Evolutionary conservation across 2,797 vertebrate species (phyloP), one percentile per base, ranked within the genome.

Genomic region (Acanthurus tractus): DNA sequence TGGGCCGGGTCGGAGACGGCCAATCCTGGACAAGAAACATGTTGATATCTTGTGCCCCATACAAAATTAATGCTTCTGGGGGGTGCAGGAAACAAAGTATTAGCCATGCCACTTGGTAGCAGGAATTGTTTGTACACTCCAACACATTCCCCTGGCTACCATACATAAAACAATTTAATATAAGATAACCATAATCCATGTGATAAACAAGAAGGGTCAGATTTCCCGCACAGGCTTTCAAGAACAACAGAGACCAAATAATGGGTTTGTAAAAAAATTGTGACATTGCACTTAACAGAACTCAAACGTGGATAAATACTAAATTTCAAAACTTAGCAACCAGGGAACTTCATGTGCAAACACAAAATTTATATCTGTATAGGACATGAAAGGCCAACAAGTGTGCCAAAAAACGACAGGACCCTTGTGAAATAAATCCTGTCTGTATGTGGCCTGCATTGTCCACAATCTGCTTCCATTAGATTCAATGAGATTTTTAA

Each of bases 11-110:
- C 54, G 85, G 79, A 77, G 68, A 75, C 36, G 4, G 57, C 79
- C 86, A 91, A 89, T 92, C 92, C 88, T 92, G 87, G 83, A 85
- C 69, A 20, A 71, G 74, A 85, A 78, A 63, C 36, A 58, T 66
- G 73, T 50, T 13, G 49, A 76, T 61, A 75, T 70, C 0, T 46
- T 53, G 20, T 1, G 1, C 54, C 72, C 72, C 65, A 74, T 50
- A 18, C 40, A 80, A 25, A 70, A 82, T 56, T 63, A 63, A 56
- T 61, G 40, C 55, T 70, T 76, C 45, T 45, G n/a, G 1, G 22
- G 4, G 12, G 12, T 62, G 38, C 12, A 18, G 34, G 14, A 66
- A 20, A 66, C 29, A 62, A 63, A 65, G 58, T 71, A 67, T 81
- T 63, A 63, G 63, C 17, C 10, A 23, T 63, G 22, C 15, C 50